Evolutionary conservation across 2,797 vertebrate genomes (phyloP).

Genomic region (Sebastiscus tertius): DNA sequence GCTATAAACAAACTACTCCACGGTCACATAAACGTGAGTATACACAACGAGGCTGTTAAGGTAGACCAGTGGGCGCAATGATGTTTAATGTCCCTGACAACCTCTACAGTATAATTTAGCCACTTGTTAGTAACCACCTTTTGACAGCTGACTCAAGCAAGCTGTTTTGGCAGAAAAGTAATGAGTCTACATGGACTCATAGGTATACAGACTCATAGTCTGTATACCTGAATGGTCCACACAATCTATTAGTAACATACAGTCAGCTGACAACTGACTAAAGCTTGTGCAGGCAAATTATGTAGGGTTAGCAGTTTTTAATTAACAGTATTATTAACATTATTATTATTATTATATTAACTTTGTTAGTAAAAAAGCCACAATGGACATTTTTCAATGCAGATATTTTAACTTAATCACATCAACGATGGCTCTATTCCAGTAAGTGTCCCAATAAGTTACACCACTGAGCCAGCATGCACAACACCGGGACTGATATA

Average conservation of each 20-base stretch:
- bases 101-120: no score
- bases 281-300: not conserved
- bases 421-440: not conserved
- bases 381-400: not conserved
- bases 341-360: no score
- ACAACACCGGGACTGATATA: not conserved
- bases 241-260: not conserved
- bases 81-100: no score
- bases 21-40: no score
- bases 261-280: not conserved
- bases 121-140: no score
- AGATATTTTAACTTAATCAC: not conserved
- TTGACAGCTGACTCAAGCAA: not conserved
- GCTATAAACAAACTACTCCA: no score
- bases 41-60: no score
- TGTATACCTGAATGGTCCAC: not conserved
- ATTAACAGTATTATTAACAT: no score
- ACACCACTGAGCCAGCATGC: not conserved
- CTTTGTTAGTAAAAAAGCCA: not conserved
- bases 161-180: not conserved
- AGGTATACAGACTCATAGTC: no score
- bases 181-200: not conserved
- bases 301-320: no score
- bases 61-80: no score
- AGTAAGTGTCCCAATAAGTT: not conserved